Base-by-base conservation (phyloP, 2,113 vertebrate species). In the Paracanthobrama guichenoti region DNA sequence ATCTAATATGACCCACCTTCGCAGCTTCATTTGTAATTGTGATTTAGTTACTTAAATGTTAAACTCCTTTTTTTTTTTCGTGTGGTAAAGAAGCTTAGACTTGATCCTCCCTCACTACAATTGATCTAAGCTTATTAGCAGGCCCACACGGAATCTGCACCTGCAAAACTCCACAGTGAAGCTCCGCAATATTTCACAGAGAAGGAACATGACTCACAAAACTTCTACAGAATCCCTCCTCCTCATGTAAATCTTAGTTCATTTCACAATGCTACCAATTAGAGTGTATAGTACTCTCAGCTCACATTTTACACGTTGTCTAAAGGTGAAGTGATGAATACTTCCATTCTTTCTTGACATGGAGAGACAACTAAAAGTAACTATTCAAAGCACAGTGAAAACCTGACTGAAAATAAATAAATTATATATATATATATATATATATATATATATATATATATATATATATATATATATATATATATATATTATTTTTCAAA, bases 101-200 rank as follows among this genome's bases (percentile, higher is more conserved):
- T 77, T 77, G 74, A 77, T 77, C 73, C 48, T 26, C 50, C 67
- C 67, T 71, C 39, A 44, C 67, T 71, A 44, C 67, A 71, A 71
- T 44, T 44, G 67, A 44, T 44, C 67, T 78, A 42, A 78, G 28
- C 76, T 60, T 78, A 22, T 78, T 60, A 78, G 55, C 76, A 55
- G 73, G 12, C 46, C 46, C 73, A 78, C 74, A 57, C 74, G 6
- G 74, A 55, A 76, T 55, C 48, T 35, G 9, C 20, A 35, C 50
- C 28, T 76, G 22, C 35, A 59, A 55, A 60, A 74, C 20, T 71
- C 35, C 67, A 71, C 67, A n/a, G 67, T 55, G 26, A 62, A 62
- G 44, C 44, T 28, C 72, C 11, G 11, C 20, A n/a, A 13, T 13
- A 10, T 18, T 35, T 31, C 28, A 9, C 62, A 66, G 26, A 69